phyloP scores from a whole-genome alignment of 37 sponge, comb jelly and placozoan genomes.

The Theonella swinhoei region DNA sequence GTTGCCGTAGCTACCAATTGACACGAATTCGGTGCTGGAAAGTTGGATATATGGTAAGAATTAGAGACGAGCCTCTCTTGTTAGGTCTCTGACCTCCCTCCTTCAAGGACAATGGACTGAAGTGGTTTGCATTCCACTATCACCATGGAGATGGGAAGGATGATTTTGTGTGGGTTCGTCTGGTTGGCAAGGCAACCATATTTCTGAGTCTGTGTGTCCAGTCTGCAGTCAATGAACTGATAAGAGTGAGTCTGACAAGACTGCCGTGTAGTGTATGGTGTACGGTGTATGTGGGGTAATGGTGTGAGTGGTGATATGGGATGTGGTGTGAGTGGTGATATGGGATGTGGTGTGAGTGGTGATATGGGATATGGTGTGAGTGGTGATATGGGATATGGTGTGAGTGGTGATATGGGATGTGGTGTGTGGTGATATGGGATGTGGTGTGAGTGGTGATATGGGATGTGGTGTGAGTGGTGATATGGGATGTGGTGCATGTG shows the following conservation, averaged over 20 bases:
- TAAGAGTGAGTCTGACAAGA: conserved; percentile 5
- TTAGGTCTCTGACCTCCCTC: not conserved
- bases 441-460: no score
- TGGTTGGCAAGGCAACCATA: conserved; percentile 1
- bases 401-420: no score
- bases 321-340: not conserved
- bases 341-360: not conserved
- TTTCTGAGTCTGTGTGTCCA: conserved; percentile 45
- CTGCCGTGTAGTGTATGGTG: not conserved
- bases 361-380: no score
- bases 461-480: no score
- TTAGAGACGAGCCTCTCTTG: no score
- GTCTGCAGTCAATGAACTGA: conserved; percentile 36
- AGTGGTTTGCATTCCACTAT: conserved; percentile 34
- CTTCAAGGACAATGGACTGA: not conserved
- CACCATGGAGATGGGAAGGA: conserved; percentile 1
- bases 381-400: no score
- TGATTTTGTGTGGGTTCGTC: conserved; percentile 11
- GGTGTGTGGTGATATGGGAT: no score
- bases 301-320: not conserved
- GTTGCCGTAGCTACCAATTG: conserved; percentile 12
- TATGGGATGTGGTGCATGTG: no score
- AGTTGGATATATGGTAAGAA: conserved; percentile 25
- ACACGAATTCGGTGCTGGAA: conserved; percentile 62
- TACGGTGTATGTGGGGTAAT: not conserved